A percentile compares a stretch with the other conserved stretches of the same genome.
These are phyloP conservation scores for Vanessa cardui DNA, from an alignment of 2,888 invertebrate species.

Conservation along the genomic window DNA sequence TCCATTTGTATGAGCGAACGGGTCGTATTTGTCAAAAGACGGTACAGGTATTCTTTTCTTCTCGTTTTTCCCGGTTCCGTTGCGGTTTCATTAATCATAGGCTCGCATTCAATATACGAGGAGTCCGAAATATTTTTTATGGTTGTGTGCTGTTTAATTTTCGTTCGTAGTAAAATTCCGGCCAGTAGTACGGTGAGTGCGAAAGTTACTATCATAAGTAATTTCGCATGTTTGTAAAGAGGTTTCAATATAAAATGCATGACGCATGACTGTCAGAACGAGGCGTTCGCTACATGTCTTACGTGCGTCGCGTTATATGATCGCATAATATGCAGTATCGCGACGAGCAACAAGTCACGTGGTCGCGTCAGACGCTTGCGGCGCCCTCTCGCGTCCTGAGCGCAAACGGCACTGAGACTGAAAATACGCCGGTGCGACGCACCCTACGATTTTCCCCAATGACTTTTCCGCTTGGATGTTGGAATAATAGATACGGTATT, in stretches of 20 bases:
- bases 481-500: slow-evolving; percentile 62
- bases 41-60: slow-evolving; percentile 81
- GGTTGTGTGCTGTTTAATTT: slow-evolving; percentile 55
- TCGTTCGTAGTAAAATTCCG: slow-evolving; percentile 63
- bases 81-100: slow-evolving; percentile 68
- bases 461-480: slow-evolving; percentile 75
- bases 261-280: slow-evolving; percentile 65
- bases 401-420: slow-evolving; percentile 75
- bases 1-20: slow-evolving; percentile 83
- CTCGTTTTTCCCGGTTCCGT: slow-evolving; percentile 65
- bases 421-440: slow-evolving; percentile 76
- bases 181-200: slow-evolving; percentile 61
- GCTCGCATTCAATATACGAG: slow-evolving; percentile 60
- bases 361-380: slow-evolving; percentile 56
- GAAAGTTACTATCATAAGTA: slow-evolving; percentile 69
- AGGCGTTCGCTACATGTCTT: slow-evolving; percentile 31
- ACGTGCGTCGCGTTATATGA: slow-evolving; percentile 20
- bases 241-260: slow-evolving; percentile 75
- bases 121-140: slow-evolving; percentile 54
- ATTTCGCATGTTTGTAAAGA: slow-evolving; percentile 69
- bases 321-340: slow-evolving; percentile 17
- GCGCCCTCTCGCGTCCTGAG: slow-evolving; percentile 79
- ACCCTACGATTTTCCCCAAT: slow-evolving; percentile 79
- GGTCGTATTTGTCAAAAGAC: slow-evolving; percentile 81
- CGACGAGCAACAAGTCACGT: slow-evolving; percentile 75